Evolutionary conservation across 2,888 invertebrate species (phyloP).

Genomic region (Chymomyza caudatula): DNA sequence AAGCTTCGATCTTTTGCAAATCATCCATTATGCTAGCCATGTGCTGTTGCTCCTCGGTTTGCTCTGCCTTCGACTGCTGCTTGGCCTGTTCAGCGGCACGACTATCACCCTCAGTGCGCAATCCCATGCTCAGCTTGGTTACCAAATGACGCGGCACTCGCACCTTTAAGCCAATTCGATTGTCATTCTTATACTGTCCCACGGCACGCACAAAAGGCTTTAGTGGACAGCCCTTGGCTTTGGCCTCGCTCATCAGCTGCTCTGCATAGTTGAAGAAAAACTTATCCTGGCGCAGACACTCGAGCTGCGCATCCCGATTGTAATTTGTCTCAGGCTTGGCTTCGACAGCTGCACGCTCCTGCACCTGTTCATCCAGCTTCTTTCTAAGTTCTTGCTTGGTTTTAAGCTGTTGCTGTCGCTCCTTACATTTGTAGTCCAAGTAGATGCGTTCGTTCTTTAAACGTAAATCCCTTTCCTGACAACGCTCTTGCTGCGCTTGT

Average conservation of each 20-base stretch:
- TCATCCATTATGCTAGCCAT: conserved; percentile 33
- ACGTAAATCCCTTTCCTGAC: conserved; percentile 65
- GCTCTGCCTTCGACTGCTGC: conserved; percentile 26
- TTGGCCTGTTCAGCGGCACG: conserved; percentile 7
- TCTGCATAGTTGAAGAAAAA: conserved; percentile 57
- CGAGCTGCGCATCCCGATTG: conserved; percentile 52
- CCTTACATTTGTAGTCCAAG: conserved; percentile 44
- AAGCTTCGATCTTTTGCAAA: conserved; percentile 43
- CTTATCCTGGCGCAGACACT: conserved; percentile 58
- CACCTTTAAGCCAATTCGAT: conserved; percentile 65
- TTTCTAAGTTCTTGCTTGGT: conserved; percentile 34
- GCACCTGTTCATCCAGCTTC: conserved; percentile 57
- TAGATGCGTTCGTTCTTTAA: conserved; percentile 58
- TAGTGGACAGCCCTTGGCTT: conserved; percentile 56
- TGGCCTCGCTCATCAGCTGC: conserved; percentile 54
- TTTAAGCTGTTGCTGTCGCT: conserved; percentile 44
- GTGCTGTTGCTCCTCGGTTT: conserved; percentile 6
- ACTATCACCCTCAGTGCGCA: conserved; percentile 56
- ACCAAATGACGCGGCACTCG: conserved; percentile 66
- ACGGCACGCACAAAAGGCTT: conserved; percentile 65
- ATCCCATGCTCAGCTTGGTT: conserved; percentile 67
- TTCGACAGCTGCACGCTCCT: conserved; percentile 49
- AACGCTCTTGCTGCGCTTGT: conserved; percentile 49
- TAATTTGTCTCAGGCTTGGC: conserved; percentile 57
- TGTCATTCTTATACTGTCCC: conserved; percentile 61